phyloP scores from a whole-genome alignment of 2,888 invertebrate species.

The Escarpia spicata region DNA sequence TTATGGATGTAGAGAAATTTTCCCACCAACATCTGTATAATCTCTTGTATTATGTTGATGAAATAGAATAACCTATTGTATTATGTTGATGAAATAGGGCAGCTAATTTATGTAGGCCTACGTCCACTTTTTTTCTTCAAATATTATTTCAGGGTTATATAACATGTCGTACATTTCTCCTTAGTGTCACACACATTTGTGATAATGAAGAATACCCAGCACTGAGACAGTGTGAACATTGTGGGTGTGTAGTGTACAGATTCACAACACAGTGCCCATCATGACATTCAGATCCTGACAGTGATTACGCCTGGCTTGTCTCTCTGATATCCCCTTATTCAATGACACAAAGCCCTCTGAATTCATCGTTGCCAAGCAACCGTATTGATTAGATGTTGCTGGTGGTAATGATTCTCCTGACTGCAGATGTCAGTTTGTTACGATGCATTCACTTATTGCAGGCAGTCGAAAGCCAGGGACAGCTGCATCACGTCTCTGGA shows the following conservation, averaged over 20 bases:
- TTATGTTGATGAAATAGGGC: not conserved
- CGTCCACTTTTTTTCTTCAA: not conserved
- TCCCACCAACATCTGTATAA: too few relatives aligned
- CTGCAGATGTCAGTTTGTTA: not conserved
- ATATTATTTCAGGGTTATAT: not conserved
- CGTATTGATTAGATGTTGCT: slow-evolving; percentile 12
- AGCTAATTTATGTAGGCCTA: not conserved
- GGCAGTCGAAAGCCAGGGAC: not conserved
- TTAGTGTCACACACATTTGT: not conserved
- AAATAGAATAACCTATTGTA: too few relatives aligned
- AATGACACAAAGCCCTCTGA: slow-evolving; percentile 16
- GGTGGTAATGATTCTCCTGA: not conserved
- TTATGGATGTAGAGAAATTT: too few relatives aligned
- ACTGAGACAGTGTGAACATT: not conserved
- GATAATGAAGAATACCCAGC: not conserved
- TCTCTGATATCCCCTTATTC: slow-evolving; percentile 12
- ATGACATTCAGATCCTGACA: not conserved
- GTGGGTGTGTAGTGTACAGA: not conserved
- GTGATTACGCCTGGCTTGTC: not conserved
- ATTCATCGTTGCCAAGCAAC: not conserved
- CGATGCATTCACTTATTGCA: not conserved
- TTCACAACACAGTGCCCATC: not conserved
- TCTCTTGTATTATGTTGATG: too few relatives aligned
- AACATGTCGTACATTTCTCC: not conserved
- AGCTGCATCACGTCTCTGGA: not conserved